Percentiles rank a stretch among this genome's conserved stretches.
Evolutionary conservation across 2,888 invertebrate genomes (phyloP).

Genomic region (Lycaena phlaeas): DNA sequence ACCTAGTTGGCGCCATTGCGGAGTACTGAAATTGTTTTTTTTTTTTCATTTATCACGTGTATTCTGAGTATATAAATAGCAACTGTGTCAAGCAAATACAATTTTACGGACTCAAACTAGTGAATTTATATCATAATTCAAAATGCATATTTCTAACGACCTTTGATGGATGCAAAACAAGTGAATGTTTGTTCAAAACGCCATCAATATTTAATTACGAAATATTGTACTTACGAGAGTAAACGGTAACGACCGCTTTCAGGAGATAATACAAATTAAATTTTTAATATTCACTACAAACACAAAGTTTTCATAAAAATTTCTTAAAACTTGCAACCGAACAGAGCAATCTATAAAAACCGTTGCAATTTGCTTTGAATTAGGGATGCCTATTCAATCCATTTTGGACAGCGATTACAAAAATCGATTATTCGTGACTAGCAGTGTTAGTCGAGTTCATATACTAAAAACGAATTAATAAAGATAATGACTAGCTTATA

Average conservation of each 20-base stretch:
- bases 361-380: constrained; percentile 48
- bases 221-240: constrained; percentile 44
- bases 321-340: constrained; percentile 49
- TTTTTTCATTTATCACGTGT: constrained; percentile 38
- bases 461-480: no score
- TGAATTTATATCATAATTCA: constrained; percentile 37
- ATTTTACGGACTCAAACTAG: constrained; percentile 19
- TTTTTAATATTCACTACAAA: constrained; percentile 9
- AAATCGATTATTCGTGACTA: neutral
- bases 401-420: neutral
- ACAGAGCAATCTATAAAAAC: constrained; percentile 58
- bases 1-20: constrained; percentile 77
- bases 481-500: no score
- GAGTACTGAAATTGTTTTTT: constrained; percentile 38
- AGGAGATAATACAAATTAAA: constrained; percentile 19
- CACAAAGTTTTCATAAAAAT: constrained; percentile 31
- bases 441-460: neutral
- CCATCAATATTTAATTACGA: constrained; percentile 29
- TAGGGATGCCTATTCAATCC: constrained; percentile 36
- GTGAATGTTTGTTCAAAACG: constrained; percentile 49
- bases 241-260: constrained; percentile 51
- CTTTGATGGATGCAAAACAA: constrained; percentile 69
- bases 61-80: constrained; percentile 9
- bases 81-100: constrained; percentile 1
- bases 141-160: constrained; percentile 46